Evolutionary conservation across 2,888 invertebrate genomes (phyloP).

Genomic region (Mythimna pallens): DNA sequence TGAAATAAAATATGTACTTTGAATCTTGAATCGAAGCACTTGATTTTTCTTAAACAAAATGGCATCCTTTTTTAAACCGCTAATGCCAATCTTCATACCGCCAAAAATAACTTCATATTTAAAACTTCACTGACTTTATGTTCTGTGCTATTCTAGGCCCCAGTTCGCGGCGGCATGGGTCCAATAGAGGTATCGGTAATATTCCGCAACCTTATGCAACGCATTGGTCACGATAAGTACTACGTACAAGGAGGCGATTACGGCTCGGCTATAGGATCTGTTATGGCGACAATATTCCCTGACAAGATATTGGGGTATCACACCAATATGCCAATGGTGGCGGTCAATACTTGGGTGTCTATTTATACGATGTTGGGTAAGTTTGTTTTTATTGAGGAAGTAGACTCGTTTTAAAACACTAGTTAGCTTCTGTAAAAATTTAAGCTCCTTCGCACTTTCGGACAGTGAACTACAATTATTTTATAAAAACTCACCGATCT

Average conservation of each 20-base stretch:
- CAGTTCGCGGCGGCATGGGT: conserved; percentile 90
- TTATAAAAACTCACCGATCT: too few species aligned
- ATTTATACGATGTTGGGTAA: conserved; percentile 81
- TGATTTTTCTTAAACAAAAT: too few species aligned
- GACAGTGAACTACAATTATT: too few species aligned
- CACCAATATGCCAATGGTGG: conserved; percentile 90
- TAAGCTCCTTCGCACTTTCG: too few species aligned
- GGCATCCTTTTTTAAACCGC: too few species aligned
- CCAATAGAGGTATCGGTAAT: conserved; percentile 90
- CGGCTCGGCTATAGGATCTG: conserved; percentile 91
- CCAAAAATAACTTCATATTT: too few species aligned
- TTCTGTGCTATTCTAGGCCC: conserved; percentile 74
- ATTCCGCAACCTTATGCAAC: conserved; percentile 93
- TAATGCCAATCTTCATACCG: too few species aligned
- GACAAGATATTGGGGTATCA: conserved; percentile 89
- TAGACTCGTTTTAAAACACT: too few species aligned
- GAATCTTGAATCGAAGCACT: too few species aligned
- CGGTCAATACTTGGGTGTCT: conserved; percentile 67
- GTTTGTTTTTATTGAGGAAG: conserved; percentile 33
- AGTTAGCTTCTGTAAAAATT: too few species aligned
- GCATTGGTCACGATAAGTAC: conserved; percentile 92
- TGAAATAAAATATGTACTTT: too few species aligned
- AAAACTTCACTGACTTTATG: background rate
- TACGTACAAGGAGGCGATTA: conserved; percentile 94
- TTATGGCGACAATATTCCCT: conserved; percentile 92